Conservation (phyloP, 1,140 invertebrate genomes). For the Globodera rostochiensis region DNA sequence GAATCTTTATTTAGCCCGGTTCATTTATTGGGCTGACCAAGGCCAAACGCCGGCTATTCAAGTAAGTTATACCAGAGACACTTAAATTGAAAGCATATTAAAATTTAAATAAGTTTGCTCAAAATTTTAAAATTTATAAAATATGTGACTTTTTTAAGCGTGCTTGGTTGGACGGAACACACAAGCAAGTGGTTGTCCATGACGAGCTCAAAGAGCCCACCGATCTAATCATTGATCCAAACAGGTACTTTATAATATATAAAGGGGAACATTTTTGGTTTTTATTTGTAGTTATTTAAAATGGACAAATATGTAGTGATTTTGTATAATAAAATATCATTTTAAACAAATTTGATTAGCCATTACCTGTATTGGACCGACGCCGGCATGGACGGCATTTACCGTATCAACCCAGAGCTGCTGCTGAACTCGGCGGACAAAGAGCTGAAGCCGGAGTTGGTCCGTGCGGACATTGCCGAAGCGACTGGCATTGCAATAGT, state of each 20-base stretch:
- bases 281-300: no score
- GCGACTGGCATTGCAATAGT: slow-evolving; percentile 80
- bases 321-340: not conserved
- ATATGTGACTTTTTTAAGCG: slow-evolving; percentile 68
- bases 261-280: no score
- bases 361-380: slow-evolving; percentile 98
- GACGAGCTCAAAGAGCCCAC: slow-evolving; percentile 86
- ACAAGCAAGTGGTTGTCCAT: slow-evolving; percentile 83
- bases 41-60: slow-evolving; percentile 90
- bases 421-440: slow-evolving; percentile 40
- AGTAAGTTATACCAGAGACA: not conserved
- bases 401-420: slow-evolving; percentile 66
- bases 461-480: slow-evolving; percentile 85
- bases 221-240: slow-evolving; percentile 89
- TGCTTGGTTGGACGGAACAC: slow-evolving; percentile 83
- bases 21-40: slow-evolving; percentile 84
- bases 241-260: slow-evolving; percentile 66
- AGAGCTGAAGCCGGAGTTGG: slow-evolving; percentile 70
- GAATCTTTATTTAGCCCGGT: slow-evolving; percentile 67
- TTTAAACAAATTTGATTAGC: slow-evolving; percentile 57
- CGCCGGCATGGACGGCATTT: slow-evolving; percentile 79
- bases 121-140: slow-evolving; percentile 61
- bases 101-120: not conserved
- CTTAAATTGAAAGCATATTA: not conserved
- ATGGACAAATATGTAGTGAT: not conserved